Conservation (phyloP, 2,888 invertebrate genomes). For the Archips xylosteana region DNA sequence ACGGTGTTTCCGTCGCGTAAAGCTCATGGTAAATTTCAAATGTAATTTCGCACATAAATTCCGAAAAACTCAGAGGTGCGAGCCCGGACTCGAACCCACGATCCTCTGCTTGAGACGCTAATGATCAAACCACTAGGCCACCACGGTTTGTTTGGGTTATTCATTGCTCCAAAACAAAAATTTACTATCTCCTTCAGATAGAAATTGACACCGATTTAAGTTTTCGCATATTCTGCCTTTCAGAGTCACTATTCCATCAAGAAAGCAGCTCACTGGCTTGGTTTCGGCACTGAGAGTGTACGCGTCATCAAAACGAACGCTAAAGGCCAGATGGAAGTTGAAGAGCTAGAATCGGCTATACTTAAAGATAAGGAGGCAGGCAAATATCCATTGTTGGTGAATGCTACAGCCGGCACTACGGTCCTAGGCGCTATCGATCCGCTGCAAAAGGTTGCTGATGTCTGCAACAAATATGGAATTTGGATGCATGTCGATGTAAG, state of each 20-base stretch:
- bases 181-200: no score
- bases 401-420: slow-evolving; percentile 92
- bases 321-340: slow-evolving; percentile 88
- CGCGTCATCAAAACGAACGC: slow-evolving; percentile 88
- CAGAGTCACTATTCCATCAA: slow-evolving; percentile 93
- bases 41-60: no score
- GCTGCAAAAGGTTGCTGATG: slow-evolving; percentile 86
- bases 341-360: slow-evolving; percentile 87
- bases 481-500: slow-evolving; percentile 94
- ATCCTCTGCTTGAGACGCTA: no score
- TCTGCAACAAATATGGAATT: slow-evolving; percentile 88
- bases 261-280: slow-evolving; percentile 93
- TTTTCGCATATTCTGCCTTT: slow-evolving; percentile 49
- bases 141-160: no score
- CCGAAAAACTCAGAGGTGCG: no score
- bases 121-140: no score
- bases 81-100: no score
- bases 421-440: slow-evolving; percentile 94
- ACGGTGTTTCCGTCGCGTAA: no score
- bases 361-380: slow-evolving; percentile 72
- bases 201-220: background rate
- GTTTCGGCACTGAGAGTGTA: slow-evolving; percentile 91
- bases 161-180: no score
- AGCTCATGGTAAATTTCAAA: no score
- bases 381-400: slow-evolving; percentile 88